These are phyloP conservation scores for Himalopsyche tibetana DNA, from an alignment of 2,888 invertebrate genomes.

Conservation along the genomic window DNA sequence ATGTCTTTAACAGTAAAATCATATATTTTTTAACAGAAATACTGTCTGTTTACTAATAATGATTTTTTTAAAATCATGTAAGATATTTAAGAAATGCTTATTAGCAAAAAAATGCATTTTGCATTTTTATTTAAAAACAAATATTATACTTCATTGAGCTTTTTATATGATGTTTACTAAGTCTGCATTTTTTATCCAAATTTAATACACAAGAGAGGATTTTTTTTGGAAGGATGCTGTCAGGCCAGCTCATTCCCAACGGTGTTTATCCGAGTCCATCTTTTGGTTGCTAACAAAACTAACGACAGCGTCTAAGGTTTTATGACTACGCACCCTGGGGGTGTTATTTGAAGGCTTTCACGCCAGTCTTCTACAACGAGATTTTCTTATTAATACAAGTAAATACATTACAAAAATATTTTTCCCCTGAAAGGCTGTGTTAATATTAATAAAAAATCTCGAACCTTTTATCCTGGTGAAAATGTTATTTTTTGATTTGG, in stretches of 20 bases:
- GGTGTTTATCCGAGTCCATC: conserved; percentile 45
- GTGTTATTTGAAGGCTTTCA: conserved; percentile 59
- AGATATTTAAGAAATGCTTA: no score
- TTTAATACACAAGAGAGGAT: neutral
- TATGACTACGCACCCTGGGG: conserved; percentile 48
- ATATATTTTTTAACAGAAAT: no score
- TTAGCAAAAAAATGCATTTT: no score
- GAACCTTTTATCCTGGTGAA: no score
- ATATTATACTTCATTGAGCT: no score
- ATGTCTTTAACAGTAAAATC: no score
- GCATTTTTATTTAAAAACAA: no score
- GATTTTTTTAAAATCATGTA: no score
- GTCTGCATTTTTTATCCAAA: neutral
- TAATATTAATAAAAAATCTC: neutral
- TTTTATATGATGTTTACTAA: no score
- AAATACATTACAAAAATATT: conserved; percentile 48
- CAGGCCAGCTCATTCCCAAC: conserved; percentile 43
- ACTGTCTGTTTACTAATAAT: no score
- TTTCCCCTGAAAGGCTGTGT: neutral
- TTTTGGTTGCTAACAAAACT: conserved; percentile 25
- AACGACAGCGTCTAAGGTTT: conserved; percentile 45
- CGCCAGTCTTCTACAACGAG: conserved; percentile 32
- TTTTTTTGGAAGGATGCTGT: neutral
- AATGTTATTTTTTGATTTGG: no score
- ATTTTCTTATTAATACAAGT: conserved; percentile 41